Base-by-base conservation (phyloP, 2,888 invertebrate genomes). In the Tiphia femorata region DNA sequence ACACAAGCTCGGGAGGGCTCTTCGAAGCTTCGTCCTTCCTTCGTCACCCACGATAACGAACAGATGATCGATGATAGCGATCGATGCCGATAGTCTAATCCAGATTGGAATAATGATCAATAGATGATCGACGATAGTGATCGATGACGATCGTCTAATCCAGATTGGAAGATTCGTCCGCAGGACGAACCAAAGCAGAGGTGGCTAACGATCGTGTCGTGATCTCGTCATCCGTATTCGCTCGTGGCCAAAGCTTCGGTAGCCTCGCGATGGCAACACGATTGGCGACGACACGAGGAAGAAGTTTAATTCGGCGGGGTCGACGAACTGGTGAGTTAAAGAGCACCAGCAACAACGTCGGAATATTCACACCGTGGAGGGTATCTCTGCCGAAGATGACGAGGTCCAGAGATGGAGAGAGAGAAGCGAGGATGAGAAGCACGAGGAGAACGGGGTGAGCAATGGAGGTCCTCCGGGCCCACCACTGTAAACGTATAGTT, bases 151-250 rank as follows among this genome's bases (percentile, higher is more conserved):
- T n/a, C n/a, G n/a, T n/a, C n/a, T n/a, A n/a, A n/a, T n/a, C n/a
- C n/a, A n/a, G n/a, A n/a, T n/a, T n/a, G n/a, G n/a, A n/a, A n/a
- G n/a, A n/a, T n/a, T n/a, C n/a, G n/a, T n/a, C n/a, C n/a, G n/a
- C n/a, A n/a, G 25, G n/a, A n/a, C n/a, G n/a, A n/a, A 4, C 33
- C 3, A 33, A 12, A 7, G 7, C 16, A 19, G 10, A 16, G 37
- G 10, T 8, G 17, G 37, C 10, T 3, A 19, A 37, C 17, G 19
- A n/a, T n/a, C n/a, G n/a, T n/a, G 25, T 17, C 12, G 7, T 10
- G 7, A 14, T 17, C 7, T 40, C 40, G 5, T 37, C 21, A 71
- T 73, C 70, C 30, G 53, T 54, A 67, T 58, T 63, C 53, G n/a
- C n/a, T n/a, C n/a, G n/a, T n/a, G n/a, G n/a, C n/a, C n/a, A n/a